A percentile compares a stretch with the other conserved stretches of the same genome.
phyloP scores from a whole-genome alignment of 2,888 invertebrate genomes.

The Heliconius sara region DNA sequence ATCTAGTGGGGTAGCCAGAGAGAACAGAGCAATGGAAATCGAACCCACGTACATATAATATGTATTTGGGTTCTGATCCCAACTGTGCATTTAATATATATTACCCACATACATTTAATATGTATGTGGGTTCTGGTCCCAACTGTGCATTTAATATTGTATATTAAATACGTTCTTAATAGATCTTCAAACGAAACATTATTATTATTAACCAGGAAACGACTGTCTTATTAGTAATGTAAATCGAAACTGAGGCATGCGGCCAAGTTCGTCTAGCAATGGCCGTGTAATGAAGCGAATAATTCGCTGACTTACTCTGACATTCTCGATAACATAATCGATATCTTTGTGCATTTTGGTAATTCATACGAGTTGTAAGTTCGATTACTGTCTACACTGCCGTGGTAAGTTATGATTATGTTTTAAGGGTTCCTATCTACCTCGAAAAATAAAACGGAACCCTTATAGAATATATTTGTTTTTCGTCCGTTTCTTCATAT shows the following conservation, averaged over 20 bases:
- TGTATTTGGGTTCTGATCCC: background rate
- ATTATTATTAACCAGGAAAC: slow-evolving; percentile 39
- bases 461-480: too few relatives aligned
- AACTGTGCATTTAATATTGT: background rate
- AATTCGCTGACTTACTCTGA: background rate
- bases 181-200: slow-evolving; percentile 15
- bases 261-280: slow-evolving; percentile 40
- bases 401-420: background rate
- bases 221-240: slow-evolving; percentile 27
- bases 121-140: background rate
- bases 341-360: background rate
- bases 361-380: background rate
- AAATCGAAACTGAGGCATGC: slow-evolving; percentile 40
- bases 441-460: too few relatives aligned
- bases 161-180: background rate
- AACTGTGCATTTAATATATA: background rate
- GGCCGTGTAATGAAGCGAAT: background rate
- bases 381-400: background rate
- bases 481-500: too few relatives aligned
- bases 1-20: too few relatives aligned
- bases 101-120: background rate
- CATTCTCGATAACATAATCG: background rate
- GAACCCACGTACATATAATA: background rate
- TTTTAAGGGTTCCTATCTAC: background rate
- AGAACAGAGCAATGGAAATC: slow-evolving; percentile 6